phyloP scores from a whole-genome alignment of 2,888 invertebrate species.

The Galerucella pusilla region DNA sequence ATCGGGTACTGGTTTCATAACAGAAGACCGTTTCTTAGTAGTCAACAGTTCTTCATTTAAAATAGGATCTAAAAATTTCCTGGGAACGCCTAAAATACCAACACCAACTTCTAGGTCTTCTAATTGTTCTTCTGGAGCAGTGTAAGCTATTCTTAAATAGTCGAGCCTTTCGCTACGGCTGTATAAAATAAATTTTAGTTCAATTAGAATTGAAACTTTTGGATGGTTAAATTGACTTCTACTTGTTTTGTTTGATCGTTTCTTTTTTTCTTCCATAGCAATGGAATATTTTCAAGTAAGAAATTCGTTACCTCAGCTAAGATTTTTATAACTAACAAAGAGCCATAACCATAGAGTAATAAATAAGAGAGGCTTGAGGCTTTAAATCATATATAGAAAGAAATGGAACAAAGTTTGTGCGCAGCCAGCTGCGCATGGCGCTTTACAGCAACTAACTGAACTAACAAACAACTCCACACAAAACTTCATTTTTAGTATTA shows the following conservation, averaged over 20 bases:
- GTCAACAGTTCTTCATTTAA: constrained; percentile 61
- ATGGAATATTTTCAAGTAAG: too few relatives aligned
- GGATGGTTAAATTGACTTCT: background rate
- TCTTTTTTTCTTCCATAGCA: too few relatives aligned
- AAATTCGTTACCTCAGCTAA: too few relatives aligned
- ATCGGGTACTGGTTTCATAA: constrained; percentile 52
- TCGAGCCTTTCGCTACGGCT: constrained; percentile 64
- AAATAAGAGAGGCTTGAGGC: too few relatives aligned
- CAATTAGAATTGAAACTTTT: background rate
- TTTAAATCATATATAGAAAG: too few relatives aligned
- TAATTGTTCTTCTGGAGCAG: constrained; percentile 70
- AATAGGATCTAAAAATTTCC: constrained; percentile 70
- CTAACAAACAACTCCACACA: too few relatives aligned
- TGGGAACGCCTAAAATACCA: constrained; percentile 72
- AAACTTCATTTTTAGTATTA: too few relatives aligned
- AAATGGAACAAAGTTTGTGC: too few relatives aligned
- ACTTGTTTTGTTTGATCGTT: too few relatives aligned
- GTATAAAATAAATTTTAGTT: constrained; percentile 19
- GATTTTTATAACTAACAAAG: background rate
- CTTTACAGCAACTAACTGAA: too few relatives aligned
- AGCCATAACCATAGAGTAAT: too few relatives aligned
- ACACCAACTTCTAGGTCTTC: constrained; percentile 65
- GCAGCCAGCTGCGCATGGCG: too few relatives aligned
- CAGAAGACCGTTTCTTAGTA: constrained; percentile 45
- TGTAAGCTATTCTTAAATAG: constrained; percentile 69